A percentile compares a stretch with the other conserved stretches of the same genome.
Conservation (phyloP, 2,113 vertebrate species). For the Alethe diademata region DNA sequence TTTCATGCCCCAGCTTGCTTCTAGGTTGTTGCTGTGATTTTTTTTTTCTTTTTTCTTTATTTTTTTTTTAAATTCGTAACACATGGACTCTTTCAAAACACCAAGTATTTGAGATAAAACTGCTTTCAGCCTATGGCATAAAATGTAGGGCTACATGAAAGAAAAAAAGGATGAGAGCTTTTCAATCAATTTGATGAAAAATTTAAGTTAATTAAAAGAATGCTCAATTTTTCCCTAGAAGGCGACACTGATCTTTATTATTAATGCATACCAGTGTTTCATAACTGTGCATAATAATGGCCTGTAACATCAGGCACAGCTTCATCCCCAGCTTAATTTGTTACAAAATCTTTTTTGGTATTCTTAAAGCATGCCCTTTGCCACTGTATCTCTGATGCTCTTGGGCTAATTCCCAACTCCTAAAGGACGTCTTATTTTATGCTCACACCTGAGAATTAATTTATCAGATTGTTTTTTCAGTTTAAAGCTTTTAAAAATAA, state of each 20-base stretch:
- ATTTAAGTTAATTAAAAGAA: slow-evolving; percentile 85
- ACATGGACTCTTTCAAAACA: slow-evolving; percentile 49
- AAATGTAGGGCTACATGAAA: slow-evolving; percentile 75
- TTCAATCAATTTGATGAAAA: slow-evolving; percentile 83
- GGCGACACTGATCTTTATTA: slow-evolving; percentile 81
- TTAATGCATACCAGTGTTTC: slow-evolving; percentile 77
- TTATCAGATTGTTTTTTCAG: slow-evolving; percentile 70
- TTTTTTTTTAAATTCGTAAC: neutral
- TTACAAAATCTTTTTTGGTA: slow-evolving; percentile 77
- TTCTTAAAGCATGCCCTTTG: slow-evolving; percentile 75
- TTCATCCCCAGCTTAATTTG: slow-evolving; percentile 77
- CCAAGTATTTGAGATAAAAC: slow-evolving; percentile 60
- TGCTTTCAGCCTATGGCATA: slow-evolving; percentile 54
- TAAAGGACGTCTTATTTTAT: slow-evolving; percentile 62
- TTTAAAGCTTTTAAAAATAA: slow-evolving; percentile 54
- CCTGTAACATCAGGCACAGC: slow-evolving; percentile 68
- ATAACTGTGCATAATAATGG: slow-evolving; percentile 74
- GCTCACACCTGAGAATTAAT: slow-evolving; percentile 78
- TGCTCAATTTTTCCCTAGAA: slow-evolving; percentile 78
- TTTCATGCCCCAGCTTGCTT: slow-evolving; percentile 46
- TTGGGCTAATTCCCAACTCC: slow-evolving; percentile 66
- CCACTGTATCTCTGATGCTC: slow-evolving; percentile 55
- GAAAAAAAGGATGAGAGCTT: slow-evolving; percentile 74
- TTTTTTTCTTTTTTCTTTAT: neutral
- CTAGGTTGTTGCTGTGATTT: slow-evolving; percentile 48